Percentiles rank a stretch among this genome's conserved stretches.
Evolutionary conservation across 2,888 invertebrate species (phyloP).

Genomic region (Platypus cylindrus): DNA sequence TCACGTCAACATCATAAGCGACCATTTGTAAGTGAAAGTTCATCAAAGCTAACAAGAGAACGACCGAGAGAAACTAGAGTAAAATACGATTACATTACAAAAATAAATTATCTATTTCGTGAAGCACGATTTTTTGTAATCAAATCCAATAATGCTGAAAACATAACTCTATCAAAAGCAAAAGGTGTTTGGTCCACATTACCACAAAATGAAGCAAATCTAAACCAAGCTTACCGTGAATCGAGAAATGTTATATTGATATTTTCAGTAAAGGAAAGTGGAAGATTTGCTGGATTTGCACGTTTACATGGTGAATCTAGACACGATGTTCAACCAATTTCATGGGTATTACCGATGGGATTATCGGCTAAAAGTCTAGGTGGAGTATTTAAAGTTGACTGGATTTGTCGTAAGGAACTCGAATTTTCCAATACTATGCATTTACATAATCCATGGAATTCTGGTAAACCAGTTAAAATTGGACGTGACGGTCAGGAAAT

Average conservation of each 20-base stretch:
- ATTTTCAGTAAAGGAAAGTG: constrained; percentile 97
- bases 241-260: constrained; percentile 88
- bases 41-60: constrained; percentile 30
- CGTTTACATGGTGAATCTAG: constrained; percentile 79
- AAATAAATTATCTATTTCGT: constrained; percentile 86
- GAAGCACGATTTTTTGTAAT: constrained; percentile 93
- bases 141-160: constrained; percentile 96
- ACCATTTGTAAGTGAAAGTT: constrained; percentile 30
- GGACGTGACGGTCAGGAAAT: constrained; percentile 99
- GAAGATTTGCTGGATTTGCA: constrained; percentile 90
- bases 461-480: constrained; percentile 96
- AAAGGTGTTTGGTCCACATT: constrained; percentile 97
- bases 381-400: constrained; percentile 92
- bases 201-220: constrained; percentile 90
- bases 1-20: constrained; percentile 46
- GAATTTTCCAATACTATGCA: constrained; percentile 86
- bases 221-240: constrained; percentile 89
- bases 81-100: constrained; percentile 76
- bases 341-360: constrained; percentile 91
- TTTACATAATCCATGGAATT: constrained; percentile 95
- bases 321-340: constrained; percentile 77
- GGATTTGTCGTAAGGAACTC: constrained; percentile 76
- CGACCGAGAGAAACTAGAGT: constrained; percentile 35
- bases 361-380: constrained; percentile 85
- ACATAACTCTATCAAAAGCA: constrained; percentile 85